Conservation (phyloP, 2,113 vertebrate species). For the Galbula dea region DNA sequence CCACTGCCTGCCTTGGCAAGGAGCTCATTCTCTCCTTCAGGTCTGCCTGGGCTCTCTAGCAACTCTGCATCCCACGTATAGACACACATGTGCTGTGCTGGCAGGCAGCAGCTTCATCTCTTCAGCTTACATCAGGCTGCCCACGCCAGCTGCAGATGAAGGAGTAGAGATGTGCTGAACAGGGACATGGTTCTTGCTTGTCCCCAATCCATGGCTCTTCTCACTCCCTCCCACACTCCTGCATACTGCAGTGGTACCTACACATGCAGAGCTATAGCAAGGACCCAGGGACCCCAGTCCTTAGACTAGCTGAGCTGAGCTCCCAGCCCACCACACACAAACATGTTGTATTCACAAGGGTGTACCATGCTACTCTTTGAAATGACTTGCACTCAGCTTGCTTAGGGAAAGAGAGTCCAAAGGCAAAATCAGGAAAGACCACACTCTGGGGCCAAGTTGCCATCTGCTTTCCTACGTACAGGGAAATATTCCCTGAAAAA, state of each 20-base stretch:
- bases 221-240: neutral
- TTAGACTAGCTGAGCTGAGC: neutral
- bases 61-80: fast-evolving
- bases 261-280: neutral
- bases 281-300: neutral
- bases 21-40: neutral
- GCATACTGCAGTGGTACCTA: fast-evolving
- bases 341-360: fast-evolving
- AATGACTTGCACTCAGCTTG: neutral
- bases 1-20: fast-evolving
- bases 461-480: neutral
- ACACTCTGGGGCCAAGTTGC: neutral
- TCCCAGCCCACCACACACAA: neutral
- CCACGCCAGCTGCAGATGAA: fast-evolving
- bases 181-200: neutral
- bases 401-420: neutral
- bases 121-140: neutral
- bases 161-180: neutral
- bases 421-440: neutral
- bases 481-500: neutral
- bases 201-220: neutral
- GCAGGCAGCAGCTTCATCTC: neutral
- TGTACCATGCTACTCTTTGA: neutral
- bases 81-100: fast-evolving
- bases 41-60: neutral